Base-by-base conservation (phyloP, 2,113 vertebrate genomes). In the Mystacornis crossleyi region DNA sequence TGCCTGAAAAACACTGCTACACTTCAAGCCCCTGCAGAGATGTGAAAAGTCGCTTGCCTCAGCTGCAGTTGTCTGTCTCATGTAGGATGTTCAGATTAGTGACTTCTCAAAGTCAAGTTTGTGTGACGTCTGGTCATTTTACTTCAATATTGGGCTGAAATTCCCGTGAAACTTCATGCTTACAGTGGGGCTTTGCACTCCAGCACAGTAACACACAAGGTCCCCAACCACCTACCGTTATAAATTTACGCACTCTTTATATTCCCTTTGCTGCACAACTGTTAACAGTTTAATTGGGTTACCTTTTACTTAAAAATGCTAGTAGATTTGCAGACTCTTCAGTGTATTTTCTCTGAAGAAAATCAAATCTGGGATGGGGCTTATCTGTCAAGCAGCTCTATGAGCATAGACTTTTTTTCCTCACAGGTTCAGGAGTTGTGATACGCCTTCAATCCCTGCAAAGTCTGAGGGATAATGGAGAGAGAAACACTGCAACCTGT, bases 171-270 rank as follows among this genome's bases (percentile, higher is more conserved):
- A 81, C 13, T 33, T 66, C n/a, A 17, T 10, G 19, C 26, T 89
- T 6, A 5, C 26, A 71, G 33, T 0, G 0, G 29, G 71, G 69
- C 24, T 85, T 71, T 81, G 61, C 45, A 12, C 18, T 51, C 38
- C 54, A 64, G 33, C 40, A 45, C 7, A 2, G 8, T 60, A 43
- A 67, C 12, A 14, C 20, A 28, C n/a, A 48, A 62, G 29, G 15
- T 74, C 40, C 36, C 24, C 4, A 16, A 16, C 9, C 8, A 23
- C 23, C 21, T 3, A 2, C 43, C 2, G 2, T 36, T 20, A 3
- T 25, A 55, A 55, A 2, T 78, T 78, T 75, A 31, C 1, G 13
- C 9, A 11, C 5, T 66, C n/a, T 47, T 80, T 13, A 31, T 31
- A 23, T 67, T 79, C 25, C 6, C 10, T 80, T 70, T 83, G 23